phyloP scores from a whole-genome alignment of 2,113 vertebrate species.

The Microtus pennsylvanicus region DNA sequence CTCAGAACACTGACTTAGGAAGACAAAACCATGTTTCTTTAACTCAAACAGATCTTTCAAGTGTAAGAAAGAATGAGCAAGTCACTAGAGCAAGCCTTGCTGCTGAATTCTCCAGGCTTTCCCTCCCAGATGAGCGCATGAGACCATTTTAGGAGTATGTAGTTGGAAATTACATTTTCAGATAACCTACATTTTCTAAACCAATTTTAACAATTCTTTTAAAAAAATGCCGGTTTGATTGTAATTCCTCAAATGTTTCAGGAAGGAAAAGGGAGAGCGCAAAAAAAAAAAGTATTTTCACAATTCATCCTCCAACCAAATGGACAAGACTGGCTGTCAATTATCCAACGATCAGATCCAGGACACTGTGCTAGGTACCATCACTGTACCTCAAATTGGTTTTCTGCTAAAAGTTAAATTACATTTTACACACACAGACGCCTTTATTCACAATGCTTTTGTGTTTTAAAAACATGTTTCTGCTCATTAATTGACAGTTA shows the following conservation, averaged over 20 bases:
- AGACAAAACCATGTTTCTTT: constrained; percentile 67
- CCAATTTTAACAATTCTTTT: neutral
- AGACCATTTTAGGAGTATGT: neutral
- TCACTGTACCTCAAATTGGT: neutral
- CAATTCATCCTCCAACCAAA: neutral
- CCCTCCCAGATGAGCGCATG: neutral
- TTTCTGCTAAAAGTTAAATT: neutral
- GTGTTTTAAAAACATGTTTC: neutral
- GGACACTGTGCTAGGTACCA: neutral
- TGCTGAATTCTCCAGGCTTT: neutral
- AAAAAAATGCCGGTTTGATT: neutral
- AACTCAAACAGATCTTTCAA: constrained; percentile 69
- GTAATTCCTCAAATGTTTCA: constrained; percentile 23
- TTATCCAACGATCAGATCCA: neutral
- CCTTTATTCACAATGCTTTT: neutral
- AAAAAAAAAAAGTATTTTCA: neutral
- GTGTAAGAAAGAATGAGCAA: constrained; percentile 18
- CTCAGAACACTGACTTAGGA: constrained; percentile 76
- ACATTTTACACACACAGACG: neutral
- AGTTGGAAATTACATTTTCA: neutral
- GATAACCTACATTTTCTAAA: neutral
- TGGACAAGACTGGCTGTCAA: neutral
- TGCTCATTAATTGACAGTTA: neutral
- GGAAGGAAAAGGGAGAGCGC: neutral
- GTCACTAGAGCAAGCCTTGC: neutral